Percentiles rank a stretch among this genome's conserved stretches.
Conservation (phyloP, 2,888 invertebrate genomes). For the Brachypalpus laphriformis region DNA sequence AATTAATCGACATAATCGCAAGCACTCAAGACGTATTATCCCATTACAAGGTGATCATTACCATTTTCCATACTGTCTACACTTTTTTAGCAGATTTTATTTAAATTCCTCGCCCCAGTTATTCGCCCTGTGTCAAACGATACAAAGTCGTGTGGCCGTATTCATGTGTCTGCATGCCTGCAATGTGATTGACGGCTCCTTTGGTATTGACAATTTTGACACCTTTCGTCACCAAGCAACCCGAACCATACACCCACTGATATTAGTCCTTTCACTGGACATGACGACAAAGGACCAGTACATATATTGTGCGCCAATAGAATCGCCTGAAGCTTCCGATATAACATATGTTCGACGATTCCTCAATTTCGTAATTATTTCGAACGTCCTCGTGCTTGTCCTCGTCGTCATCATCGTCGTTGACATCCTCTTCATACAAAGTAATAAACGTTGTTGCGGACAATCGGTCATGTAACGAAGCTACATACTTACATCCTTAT, state of each 20-base stretch:
- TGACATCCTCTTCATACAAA: constrained; percentile 12
- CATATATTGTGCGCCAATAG: neutral
- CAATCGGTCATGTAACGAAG: constrained; percentile 61
- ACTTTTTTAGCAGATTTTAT: neutral
- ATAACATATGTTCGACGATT: neutral
- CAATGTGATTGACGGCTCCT: constrained; percentile 59
- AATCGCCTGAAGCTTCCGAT: constrained; percentile 1
- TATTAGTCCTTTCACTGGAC: neutral
- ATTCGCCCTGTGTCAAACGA: constrained; percentile 27
- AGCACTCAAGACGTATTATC: neutral
- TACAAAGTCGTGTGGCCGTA: constrained; percentile 17
- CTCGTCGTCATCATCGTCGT: neutral
- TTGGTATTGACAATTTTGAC: constrained; percentile 67
- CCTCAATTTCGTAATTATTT: constrained; percentile 47
- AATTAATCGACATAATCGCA: neutral
- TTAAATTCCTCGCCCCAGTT: neutral
- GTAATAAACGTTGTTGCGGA: constrained; percentile 37
- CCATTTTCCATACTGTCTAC: neutral
- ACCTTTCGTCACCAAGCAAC: constrained; percentile 51
- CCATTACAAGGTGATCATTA: neutral
- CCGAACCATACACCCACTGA: constrained; percentile 4
- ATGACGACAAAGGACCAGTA: constrained; percentile 29
- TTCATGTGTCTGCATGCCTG: constrained; percentile 26
- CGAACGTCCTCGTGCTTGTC: constrained; percentile 11
- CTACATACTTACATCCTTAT: constrained; percentile 20